Base-by-base conservation (phyloP, 2,113 vertebrate species). In the Strigops habroptila region DNA sequence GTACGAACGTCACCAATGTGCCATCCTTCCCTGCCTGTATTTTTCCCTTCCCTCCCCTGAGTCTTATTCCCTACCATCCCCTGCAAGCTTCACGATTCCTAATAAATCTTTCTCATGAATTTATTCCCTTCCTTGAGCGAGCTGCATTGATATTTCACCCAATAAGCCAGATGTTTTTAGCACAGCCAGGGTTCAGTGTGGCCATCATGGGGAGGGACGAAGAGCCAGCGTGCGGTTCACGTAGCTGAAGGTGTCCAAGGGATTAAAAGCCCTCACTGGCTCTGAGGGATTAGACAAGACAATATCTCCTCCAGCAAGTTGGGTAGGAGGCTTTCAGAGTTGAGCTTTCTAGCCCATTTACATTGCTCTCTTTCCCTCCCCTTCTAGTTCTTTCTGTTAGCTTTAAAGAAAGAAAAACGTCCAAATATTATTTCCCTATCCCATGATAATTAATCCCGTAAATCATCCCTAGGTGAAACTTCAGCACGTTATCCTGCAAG, bases 141-240 rank as follows among this genome's bases (percentile, higher is more conserved):
- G 41, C 25, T 3, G 2, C 3, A 2, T 1, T 31, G 31, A 0
- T 49, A 18, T 24, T 31, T 46, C 35, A n/a, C n/a, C 2, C 18
- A 6, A 8, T 4, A 90, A 90, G 35, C 23, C 11, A 5, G 31
- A 27, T 5, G 31, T 4, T 53, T 68, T 55, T 68, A 7, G 80
- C 12, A 2, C 22, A 75, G 41, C 6, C 2, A 5, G 41, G 48
- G 35, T 35, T 60, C 31, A 37, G 8, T 10, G 6, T 3, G 69
- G 64, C 23, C 39, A 10, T 16, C 10, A 1, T 0, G 1, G 35
- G 44, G 68, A 82, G 49, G 44, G 59, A 51, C 0, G 0, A 48
- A 65, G 71, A 60, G 21, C 18, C 3, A 0, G 55, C 0, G 0
- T 3, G 12, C 28, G n/a, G 23, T 4, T 76, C 67, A 27, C 44